Conservation (phyloP, 2,888 invertebrate species). For the Napeogenes sylphis region DNA sequence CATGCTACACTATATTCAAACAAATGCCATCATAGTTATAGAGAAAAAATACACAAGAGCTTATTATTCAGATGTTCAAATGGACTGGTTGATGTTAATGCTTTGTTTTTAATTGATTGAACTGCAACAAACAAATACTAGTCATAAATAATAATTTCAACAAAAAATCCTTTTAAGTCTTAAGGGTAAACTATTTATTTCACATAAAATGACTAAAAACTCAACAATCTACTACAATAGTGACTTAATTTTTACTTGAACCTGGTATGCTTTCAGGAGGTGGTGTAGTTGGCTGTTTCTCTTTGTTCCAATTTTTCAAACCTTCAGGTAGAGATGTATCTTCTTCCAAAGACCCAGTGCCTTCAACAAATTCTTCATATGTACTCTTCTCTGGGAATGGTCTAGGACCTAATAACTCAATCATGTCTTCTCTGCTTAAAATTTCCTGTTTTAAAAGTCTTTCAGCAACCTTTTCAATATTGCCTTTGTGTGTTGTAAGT, state of each 20-base stretch:
- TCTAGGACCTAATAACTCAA: conserved; percentile 93
- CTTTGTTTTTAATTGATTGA: conserved; percentile 1
- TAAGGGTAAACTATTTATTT: conserved; percentile 65
- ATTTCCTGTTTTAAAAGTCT: conserved; percentile 95
- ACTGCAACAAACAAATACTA: conserved; percentile 10
- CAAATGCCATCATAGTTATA: conserved; percentile 20
- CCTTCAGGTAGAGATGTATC: conserved; percentile 96
- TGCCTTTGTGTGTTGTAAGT: conserved; percentile 86
- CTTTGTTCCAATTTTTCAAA: conserved; percentile 95
- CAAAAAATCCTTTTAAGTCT: conserved; percentile 60
- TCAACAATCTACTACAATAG: conserved; percentile 47
- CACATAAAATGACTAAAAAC: conserved; percentile 59
- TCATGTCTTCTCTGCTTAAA: conserved; percentile 97
- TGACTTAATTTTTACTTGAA: conserved; percentile 56
- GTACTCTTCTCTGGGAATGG: conserved; percentile 99
- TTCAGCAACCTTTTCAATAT: conserved; percentile 93
- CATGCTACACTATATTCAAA: conserved; percentile 22
- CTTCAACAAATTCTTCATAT: conserved; percentile 99
- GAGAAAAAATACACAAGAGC: conserved; percentile 14
- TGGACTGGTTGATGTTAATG: conserved; percentile 5
- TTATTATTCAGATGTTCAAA: conserved; percentile 11
- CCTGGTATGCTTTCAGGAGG: conserved; percentile 50
- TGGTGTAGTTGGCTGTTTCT: conserved; percentile 57
- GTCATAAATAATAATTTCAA: conserved; percentile 25
- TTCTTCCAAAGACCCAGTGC: conserved; percentile 98